These are phyloP conservation scores for Pantherophis alleghaniensis DNA, from an alignment of 2,797 vertebrate species.

Conservation along the genomic window DNA sequence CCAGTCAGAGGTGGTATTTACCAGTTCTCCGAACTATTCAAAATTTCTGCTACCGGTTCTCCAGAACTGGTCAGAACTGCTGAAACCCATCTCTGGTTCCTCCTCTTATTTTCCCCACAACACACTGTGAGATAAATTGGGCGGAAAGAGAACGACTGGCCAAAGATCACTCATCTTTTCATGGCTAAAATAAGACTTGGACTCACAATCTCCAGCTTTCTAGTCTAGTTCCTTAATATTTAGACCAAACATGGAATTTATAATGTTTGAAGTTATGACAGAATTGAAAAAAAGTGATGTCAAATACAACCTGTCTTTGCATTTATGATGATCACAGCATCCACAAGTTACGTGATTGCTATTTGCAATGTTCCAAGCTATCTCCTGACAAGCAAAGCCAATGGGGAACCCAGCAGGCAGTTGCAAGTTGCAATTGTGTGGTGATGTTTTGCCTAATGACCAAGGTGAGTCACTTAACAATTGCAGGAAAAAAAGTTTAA, in stretches of 20 bases:
- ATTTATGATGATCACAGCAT: not conserved
- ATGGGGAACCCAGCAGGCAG: not conserved
- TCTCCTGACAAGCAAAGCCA: not conserved
- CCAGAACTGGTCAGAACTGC: too few species aligned
- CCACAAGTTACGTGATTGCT: not conserved
- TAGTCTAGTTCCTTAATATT: not conserved
- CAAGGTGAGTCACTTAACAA: not conserved
- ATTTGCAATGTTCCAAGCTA: not conserved
- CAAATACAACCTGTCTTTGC: not conserved
- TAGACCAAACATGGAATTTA: not conserved
- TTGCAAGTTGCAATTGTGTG: not conserved
- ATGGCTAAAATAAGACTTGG: not conserved
- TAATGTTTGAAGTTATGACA: not conserved
- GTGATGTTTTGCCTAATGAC: not conserved
- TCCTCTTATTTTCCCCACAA: not conserved
- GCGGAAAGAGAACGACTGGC: not conserved
- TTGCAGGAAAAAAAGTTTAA: not conserved
- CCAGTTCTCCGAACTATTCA: too few species aligned
- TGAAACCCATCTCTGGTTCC: not conserved
- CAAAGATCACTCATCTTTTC: not conserved
- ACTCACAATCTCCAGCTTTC: not conserved
- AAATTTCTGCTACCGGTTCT: too few species aligned
- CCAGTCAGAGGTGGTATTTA: too few species aligned
- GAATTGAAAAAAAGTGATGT: not conserved
- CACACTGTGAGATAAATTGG: not conserved